These are phyloP conservation scores for Scolopax bukidnonensis DNA, from an alignment of 2,797 vertebrate genomes.

Conservation along the genomic window DNA sequence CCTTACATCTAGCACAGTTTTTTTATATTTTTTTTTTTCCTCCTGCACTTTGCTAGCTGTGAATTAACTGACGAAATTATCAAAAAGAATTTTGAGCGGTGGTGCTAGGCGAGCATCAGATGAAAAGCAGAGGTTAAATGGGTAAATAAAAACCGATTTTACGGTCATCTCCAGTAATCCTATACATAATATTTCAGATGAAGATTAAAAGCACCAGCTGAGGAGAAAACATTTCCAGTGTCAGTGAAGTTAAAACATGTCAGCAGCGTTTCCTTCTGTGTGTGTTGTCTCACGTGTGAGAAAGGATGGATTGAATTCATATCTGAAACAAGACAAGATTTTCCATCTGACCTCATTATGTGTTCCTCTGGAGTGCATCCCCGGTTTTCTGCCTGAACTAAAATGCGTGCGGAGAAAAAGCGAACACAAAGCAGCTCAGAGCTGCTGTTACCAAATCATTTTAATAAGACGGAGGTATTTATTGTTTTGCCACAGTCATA, in stretches of 20 bases:
- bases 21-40: constrained; percentile 45
- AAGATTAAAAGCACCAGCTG: constrained; percentile 42
- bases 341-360: constrained; percentile 80
- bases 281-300: constrained; percentile 68
- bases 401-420: constrained; percentile 54
- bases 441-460: constrained; percentile 51
- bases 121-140: neutral
- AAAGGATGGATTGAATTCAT: constrained; percentile 76
- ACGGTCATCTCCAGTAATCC: neutral
- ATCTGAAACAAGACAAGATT: constrained; percentile 76
- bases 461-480: constrained; percentile 74
- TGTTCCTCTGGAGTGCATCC: constrained; percentile 75
- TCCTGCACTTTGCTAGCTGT: constrained; percentile 19
- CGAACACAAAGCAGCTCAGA: constrained; percentile 63
- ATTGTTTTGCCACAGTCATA: constrained; percentile 67
- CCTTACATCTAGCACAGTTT: constrained; percentile 26
- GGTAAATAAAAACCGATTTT: constrained; percentile 38
- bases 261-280: constrained; percentile 57
- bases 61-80: constrained; percentile 58
- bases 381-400: constrained; percentile 71
- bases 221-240: constrained; percentile 61
- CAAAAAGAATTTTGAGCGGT: neutral
- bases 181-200: constrained; percentile 23
- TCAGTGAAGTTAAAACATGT: constrained; percentile 71
- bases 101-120: neutral